A percentile compares a stretch with the other conserved stretches of the same genome.
Evolutionary conservation across 2,113 vertebrate genomes (phyloP).

Genomic region (Dermatemys mawii): DNA sequence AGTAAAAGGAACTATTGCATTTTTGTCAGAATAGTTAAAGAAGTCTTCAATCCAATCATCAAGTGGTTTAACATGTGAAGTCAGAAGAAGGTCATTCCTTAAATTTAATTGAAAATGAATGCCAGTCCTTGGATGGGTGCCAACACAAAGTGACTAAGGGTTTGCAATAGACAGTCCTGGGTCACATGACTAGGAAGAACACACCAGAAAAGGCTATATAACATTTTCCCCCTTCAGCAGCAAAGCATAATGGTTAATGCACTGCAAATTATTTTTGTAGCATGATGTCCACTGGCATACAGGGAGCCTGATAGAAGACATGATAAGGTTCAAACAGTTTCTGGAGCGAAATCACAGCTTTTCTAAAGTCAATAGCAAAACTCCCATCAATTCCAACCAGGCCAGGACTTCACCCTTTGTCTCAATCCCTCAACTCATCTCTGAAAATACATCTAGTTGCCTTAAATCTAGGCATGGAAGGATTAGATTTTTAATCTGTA

Average conservation of each 20-base stretch:
- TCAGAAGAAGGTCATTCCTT: constrained; percentile 47
- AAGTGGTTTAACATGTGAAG: constrained; percentile 19
- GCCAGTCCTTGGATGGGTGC: rapidly evolving
- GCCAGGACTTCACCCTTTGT: background rate
- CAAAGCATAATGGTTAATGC: background rate
- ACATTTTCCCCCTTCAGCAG: background rate
- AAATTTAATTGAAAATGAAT: constrained; percentile 16
- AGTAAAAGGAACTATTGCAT: background rate
- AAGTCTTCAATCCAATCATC: constrained; percentile 5
- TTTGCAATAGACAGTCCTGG: background rate
- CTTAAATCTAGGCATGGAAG: background rate
- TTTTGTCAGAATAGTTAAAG: constrained; percentile 27
- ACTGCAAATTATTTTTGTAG: background rate
- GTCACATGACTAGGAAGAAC: background rate
- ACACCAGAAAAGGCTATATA: background rate
- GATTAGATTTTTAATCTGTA: too few relatives aligned
- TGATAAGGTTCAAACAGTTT: constrained; percentile 10
- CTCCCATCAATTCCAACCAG: background rate
- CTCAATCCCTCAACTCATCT: background rate
- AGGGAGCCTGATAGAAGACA: constrained; percentile 17
- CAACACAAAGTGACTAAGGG: background rate
- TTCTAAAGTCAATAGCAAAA: constrained; percentile 39
- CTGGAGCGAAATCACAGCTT: constrained; percentile 13
- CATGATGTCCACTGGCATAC: background rate
- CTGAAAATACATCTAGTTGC: constrained; percentile 27